Conservation (phyloP, 2,797 vertebrate species). For the Sebastes kiyomatsui region DNA sequence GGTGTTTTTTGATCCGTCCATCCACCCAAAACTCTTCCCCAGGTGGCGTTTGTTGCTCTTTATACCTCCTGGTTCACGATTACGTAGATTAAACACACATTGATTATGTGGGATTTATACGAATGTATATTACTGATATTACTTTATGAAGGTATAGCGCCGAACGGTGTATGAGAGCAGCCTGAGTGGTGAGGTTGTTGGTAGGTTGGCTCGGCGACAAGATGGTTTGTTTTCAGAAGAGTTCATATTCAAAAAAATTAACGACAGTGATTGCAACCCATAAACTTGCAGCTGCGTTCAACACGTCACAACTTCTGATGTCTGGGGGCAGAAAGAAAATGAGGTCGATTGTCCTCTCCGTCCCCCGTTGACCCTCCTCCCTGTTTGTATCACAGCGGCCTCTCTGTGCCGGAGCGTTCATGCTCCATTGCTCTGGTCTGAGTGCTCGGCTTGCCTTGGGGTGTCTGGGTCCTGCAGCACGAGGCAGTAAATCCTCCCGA, state of each 20-base stretch:
- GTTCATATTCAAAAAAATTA: neutral
- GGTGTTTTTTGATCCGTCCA: too few relatives aligned
- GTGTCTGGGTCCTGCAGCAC: slow-evolving; percentile 64
- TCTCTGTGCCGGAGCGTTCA: slow-evolving; percentile 15
- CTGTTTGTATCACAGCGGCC: slow-evolving; percentile 32
- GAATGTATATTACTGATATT: too few relatives aligned
- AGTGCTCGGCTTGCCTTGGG: slow-evolving; percentile 50
- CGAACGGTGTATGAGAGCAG: too few relatives aligned
- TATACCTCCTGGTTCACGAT: too few relatives aligned
- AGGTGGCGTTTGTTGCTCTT: too few relatives aligned
- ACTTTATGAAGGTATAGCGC: too few relatives aligned
- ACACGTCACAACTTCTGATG: neutral
- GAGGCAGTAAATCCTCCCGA: slow-evolving; percentile 68
- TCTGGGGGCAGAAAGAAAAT: neutral
- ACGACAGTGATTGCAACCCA: neutral
- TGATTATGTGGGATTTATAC: too few relatives aligned
- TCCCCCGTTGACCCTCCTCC: slow-evolving; percentile 16
- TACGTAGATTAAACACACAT: too few relatives aligned
- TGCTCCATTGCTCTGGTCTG: slow-evolving; percentile 70
- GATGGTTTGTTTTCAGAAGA: neutral
- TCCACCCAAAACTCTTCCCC: rapidly evolving
- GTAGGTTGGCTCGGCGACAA: neutral
- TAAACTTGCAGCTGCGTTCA: neutral
- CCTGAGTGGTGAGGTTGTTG: neutral
- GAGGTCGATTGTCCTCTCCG: neutral